Evolutionary conservation across 2,113 vertebrate species (phyloP), one percentile per base, ranked within the genome.

Genomic region (Castor canadensis): DNA sequence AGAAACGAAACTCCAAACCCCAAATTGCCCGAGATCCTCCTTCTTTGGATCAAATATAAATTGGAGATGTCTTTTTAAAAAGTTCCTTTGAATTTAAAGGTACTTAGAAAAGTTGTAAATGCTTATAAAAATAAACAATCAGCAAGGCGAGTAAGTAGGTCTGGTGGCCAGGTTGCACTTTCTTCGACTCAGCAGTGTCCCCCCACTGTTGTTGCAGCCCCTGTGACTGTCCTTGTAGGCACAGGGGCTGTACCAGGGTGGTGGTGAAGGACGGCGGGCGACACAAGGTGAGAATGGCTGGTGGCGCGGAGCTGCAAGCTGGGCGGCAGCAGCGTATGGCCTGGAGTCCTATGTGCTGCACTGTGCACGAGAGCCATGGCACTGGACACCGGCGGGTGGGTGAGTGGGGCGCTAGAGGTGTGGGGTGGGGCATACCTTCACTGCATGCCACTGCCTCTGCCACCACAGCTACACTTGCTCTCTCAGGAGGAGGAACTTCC

Each of bases 261-360:
- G 96, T 87, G 87, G n/a, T n/a, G n/a, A n/a, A n/a, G 93, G 95
- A 95, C 95, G 97, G 94, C 75, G n/a, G 95, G 95, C 81, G 95
- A 95, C 91, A 89, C 97, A 97, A 98, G 97, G 97, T 98, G 96
- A 98, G 97, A 89, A 85, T 91, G 86, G 92, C 94, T 67, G 84
- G 92, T 4, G 95, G 97, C 93, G 79, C 58, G 75, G 95, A 86
- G 85, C 93, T 81, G 95, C 66, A 92, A 77, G 89, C 92, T 89
- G 81, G 95, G 96, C 92, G 96, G 95, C 96, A n/a, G n/a, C n/a
- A 92, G 93, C 72, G 75, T 54, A 6, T 52, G 87, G 89, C 86
- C 72, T 91, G 93, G 91, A 96, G 95, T 97, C 96, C 95, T 12
- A 87, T 85, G 95, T 86, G 92, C 94, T 89, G 90, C 89, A 92